A percentile compares a stretch with the other conserved stretches of the same genome.
Evolutionary conservation across 2,797 vertebrate genomes (phyloP).

Genomic region (Argentina silus): DNA sequence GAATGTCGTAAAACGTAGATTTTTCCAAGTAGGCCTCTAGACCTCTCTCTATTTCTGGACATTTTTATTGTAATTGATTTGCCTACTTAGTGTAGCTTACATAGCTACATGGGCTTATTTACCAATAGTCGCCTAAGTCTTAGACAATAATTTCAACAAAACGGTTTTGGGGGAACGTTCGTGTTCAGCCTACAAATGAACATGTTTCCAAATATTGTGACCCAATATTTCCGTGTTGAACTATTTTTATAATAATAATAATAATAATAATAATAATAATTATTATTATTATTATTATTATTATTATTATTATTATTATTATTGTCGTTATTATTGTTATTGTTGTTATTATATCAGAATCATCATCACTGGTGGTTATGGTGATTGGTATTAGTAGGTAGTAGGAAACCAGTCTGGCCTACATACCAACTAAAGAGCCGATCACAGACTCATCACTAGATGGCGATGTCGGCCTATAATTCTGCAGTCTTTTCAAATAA

Average conservation of each 20-base stretch:
- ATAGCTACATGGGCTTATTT: no score
- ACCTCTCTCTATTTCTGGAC: no score
- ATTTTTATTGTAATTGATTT: no score
- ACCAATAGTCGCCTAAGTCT: no score
- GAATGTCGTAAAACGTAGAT: no score
- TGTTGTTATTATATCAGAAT: not conserved
- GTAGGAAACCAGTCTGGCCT: not conserved
- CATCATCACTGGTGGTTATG: not conserved
- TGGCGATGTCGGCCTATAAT: conserved; percentile 63
- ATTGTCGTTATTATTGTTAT: not conserved
- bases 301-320: not conserved
- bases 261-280: not conserved
- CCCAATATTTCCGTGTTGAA: not conserved
- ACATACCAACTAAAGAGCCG: not conserved
- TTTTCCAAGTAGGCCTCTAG: no score
- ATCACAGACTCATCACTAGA: conserved; percentile 54
- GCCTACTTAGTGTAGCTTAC: no score
- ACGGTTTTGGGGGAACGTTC: no score
- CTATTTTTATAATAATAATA: not conserved
- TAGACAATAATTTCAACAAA: no score
- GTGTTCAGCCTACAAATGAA: no score
- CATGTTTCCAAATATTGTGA: not conserved
- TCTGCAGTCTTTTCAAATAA: conserved; percentile 4
- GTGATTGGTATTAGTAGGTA: not conserved
- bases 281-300: not conserved